Percentiles rank a stretch among this genome's conserved stretches.
phyloP scores from a whole-genome alignment of 1,140 invertebrate genomes.

The Magallana angulata region DNA sequence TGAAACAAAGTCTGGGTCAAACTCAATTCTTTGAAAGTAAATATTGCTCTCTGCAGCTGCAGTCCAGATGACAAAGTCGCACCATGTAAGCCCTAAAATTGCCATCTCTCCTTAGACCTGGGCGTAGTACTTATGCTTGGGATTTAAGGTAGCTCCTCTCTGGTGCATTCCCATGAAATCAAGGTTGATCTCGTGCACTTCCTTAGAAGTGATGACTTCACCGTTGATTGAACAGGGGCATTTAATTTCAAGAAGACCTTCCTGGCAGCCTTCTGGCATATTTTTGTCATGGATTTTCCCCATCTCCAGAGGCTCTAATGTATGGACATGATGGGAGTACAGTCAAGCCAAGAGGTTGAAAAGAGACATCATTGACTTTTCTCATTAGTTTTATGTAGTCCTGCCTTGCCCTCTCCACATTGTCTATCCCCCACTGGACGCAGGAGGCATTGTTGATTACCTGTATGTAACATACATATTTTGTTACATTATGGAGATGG shows the following conservation, averaged over 20 bases:
- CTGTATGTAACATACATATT: not conserved
- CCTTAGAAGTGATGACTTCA: not conserved
- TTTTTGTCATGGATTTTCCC: not conserved
- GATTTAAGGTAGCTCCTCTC: not conserved
- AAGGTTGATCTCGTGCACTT: slow-evolving; percentile 1
- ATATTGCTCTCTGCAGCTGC: slow-evolving; percentile 38
- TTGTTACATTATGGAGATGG: too few species aligned
- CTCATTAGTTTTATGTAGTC: not conserved
- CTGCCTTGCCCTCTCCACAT: not conserved
- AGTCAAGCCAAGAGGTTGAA: not conserved
- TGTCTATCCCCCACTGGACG: not conserved
- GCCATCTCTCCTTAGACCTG: slow-evolving; percentile 52
- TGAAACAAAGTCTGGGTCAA: slow-evolving; percentile 36
- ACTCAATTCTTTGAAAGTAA: slow-evolving; percentile 41
- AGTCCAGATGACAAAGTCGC: slow-evolving; percentile 51
- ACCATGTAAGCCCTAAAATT: slow-evolving; percentile 39
- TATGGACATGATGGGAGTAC: not conserved
- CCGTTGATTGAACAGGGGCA: slow-evolving; percentile 16
- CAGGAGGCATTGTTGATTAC: not conserved
- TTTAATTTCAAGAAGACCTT: slow-evolving; percentile 7
- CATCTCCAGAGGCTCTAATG: slow-evolving; percentile 1
- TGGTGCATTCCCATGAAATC: not conserved
- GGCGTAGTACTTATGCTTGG: slow-evolving; percentile 39
- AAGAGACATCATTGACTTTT: not conserved
- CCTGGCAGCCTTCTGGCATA: not conserved